These are phyloP conservation scores for Pavo muticus DNA, from an alignment of 2,113 vertebrate species.

Conservation along the genomic window DNA sequence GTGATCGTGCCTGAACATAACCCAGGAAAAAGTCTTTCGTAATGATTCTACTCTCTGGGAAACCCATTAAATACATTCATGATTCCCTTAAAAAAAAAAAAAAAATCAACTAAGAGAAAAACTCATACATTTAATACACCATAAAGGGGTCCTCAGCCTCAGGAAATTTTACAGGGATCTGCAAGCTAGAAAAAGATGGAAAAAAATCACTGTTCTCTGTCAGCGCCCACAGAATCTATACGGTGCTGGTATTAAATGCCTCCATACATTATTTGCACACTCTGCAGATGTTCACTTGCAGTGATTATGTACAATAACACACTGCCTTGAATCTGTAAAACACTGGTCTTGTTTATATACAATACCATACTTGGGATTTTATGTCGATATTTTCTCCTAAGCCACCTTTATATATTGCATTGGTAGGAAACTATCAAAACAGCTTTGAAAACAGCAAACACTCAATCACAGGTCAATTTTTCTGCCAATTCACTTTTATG, in stretches of 20 bases:
- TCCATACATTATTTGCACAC: conserved; percentile 34
- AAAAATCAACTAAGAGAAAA: neutral
- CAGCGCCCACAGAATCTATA: conserved; percentile 37
- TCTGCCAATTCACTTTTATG: conserved; percentile 32
- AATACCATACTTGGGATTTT: conserved; percentile 20
- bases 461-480: conserved; percentile 37
- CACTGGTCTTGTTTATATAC: conserved; percentile 34
- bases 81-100: neutral
- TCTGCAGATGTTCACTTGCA: conserved; percentile 47
- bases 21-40: neutral
- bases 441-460: conserved; percentile 28
- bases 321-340: conserved; percentile 31
- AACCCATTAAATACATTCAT: neutral
- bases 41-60: neutral
- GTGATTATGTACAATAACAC: conserved; percentile 41
- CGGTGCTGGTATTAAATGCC: conserved; percentile 14
- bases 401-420: conserved; percentile 24
- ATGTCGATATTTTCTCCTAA: conserved; percentile 44
- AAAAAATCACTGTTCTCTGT: conserved; percentile 18
- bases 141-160: neutral
- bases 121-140: neutral
- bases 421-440: conserved; percentile 7
- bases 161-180: neutral
- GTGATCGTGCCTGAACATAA: neutral
- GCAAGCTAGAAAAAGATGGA: neutral